These are phyloP conservation scores for Crossaster papposus DNA, from an alignment of 53 echinoderm and acorn worm genomes.

Conservation along the genomic window DNA sequence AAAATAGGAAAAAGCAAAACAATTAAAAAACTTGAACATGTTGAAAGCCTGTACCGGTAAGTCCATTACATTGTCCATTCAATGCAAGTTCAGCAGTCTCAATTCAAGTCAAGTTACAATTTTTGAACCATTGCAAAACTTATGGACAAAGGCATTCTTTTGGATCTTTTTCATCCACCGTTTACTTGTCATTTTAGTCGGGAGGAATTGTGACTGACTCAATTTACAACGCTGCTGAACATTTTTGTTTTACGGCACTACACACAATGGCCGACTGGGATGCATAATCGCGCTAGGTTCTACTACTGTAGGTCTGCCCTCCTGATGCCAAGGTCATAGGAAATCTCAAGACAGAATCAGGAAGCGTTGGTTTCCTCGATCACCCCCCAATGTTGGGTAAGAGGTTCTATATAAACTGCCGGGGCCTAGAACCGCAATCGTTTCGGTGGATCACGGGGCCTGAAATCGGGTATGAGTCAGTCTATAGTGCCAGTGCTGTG, in stretches of 20 bases:
- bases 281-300: not conserved
- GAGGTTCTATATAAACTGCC: slow-evolving; percentile 16
- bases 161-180: too few relatives aligned
- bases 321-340: slow-evolving; percentile 53
- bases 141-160: too few relatives aligned
- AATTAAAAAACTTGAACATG: too few relatives aligned
- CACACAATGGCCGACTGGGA: not conserved
- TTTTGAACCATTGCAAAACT: too few relatives aligned
- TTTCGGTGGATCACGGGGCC: not conserved
- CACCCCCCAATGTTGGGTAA: slow-evolving; percentile 32
- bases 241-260: not conserved
- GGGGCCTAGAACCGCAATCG: not conserved
- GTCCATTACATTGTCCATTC: too few relatives aligned
- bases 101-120: too few relatives aligned
- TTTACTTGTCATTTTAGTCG: too few relatives aligned
- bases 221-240: not conserved
- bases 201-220: not conserved
- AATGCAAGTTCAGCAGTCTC: too few relatives aligned
- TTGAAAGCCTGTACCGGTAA: too few relatives aligned
- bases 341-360: slow-evolving; percentile 64
- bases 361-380: slow-evolving; percentile 60
- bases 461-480: slow-evolving; percentile 21
- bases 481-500: too few relatives aligned
- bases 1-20: too few relatives aligned
- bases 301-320: slow-evolving; percentile 18